phyloP scores from a whole-genome alignment of 2,888 invertebrate genomes.

The Trachelus iudaicus region DNA sequence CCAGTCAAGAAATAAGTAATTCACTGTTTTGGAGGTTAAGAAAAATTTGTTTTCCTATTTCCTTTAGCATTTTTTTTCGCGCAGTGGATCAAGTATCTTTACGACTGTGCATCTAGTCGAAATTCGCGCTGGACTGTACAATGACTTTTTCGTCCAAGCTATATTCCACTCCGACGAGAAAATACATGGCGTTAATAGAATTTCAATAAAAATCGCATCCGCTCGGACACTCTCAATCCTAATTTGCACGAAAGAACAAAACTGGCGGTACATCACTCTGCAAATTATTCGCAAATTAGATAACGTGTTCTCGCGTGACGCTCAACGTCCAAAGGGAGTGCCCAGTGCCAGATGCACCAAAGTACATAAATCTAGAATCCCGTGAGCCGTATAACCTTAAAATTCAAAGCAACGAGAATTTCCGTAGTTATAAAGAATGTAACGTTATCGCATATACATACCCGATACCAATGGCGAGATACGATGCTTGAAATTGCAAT shows the following conservation, averaged over 20 bases:
- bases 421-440: not conserved
- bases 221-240: not conserved
- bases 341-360: not conserved
- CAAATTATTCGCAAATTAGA: not conserved
- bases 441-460: not conserved
- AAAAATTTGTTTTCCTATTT: not conserved
- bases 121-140: not conserved
- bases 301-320: not conserved
- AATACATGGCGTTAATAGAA: not conserved
- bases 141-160: not conserved
- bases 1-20: not conserved
- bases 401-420: not conserved
- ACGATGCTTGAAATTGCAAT: not conserved
- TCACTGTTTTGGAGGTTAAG: not conserved
- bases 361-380: not conserved
- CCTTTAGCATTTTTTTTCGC: not conserved
- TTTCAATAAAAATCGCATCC: not conserved
- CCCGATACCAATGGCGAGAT: not conserved
- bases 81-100: no score
- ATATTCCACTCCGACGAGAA: not conserved
- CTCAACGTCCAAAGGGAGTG: not conserved
- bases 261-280: not conserved
- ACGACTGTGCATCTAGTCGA: no score
- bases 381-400: not conserved
- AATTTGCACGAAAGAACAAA: not conserved